These are phyloP conservation scores for Pogonocichla stellata DNA, from an alignment of 2,113 vertebrate genomes.

Conservation along the genomic window DNA sequence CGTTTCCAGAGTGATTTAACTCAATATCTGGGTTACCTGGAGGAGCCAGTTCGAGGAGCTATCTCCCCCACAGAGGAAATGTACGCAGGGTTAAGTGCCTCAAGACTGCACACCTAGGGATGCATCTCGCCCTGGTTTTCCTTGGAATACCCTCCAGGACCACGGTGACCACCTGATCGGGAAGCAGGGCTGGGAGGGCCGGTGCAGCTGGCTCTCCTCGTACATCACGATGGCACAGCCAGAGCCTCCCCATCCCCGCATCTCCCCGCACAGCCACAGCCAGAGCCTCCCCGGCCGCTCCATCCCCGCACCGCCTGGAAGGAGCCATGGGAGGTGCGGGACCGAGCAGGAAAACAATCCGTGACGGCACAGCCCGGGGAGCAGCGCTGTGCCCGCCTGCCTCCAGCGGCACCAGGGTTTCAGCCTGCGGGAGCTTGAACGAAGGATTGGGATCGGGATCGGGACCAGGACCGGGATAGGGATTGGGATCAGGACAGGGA, in stretches of 20 bases:
- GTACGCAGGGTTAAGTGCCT: accelerated
- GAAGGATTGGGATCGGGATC: accelerated
- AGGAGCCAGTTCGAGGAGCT: not conserved
- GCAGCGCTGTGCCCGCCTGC: not conserved
- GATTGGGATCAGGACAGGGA: no score
- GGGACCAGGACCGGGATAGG: no score
- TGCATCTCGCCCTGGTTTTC: not conserved
- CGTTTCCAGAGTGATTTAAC: not conserved
- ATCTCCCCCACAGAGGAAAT: not conserved
- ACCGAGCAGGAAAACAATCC: accelerated
- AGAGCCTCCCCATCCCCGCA: no score
- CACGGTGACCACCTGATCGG: accelerated
- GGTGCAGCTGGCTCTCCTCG: not conserved
- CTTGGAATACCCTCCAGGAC: not conserved
- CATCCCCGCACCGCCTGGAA: accelerated
- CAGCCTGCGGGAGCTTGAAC: accelerated
- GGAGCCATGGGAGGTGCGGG: no score
- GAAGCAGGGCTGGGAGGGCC: not conserved
- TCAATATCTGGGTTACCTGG: not conserved
- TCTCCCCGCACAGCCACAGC: no score
- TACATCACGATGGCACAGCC: not conserved
- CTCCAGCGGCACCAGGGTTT: accelerated
- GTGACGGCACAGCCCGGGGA: accelerated
- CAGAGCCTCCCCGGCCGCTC: not conserved
- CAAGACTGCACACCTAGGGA: no score